Evolutionary conservation across 2,113 vertebrate species (phyloP).

Genomic region (Neotragus pygmaeus): DNA sequence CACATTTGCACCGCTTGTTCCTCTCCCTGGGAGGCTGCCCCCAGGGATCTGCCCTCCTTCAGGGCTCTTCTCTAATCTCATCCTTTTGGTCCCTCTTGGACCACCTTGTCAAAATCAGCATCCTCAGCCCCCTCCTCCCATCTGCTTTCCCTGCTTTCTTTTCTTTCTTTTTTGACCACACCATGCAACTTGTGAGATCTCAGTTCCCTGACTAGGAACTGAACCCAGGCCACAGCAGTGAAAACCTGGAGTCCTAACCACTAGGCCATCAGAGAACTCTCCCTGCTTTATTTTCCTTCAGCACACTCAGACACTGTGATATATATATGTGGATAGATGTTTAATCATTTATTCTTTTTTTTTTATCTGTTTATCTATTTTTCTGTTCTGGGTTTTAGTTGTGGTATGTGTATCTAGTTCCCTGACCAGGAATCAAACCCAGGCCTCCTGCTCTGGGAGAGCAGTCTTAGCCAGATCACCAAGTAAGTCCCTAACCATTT

Average conservation of each 20-base stretch:
- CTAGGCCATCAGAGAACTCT: neutral
- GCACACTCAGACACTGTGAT: neutral
- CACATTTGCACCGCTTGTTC: neutral
- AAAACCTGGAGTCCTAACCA: neutral
- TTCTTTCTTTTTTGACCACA: neutral
- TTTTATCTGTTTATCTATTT: neutral
- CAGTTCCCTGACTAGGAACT: neutral
- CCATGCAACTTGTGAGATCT: neutral
- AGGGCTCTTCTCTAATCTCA: neutral
- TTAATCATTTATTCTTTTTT: neutral
- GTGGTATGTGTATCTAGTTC: neutral
- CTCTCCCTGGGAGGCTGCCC: neutral
- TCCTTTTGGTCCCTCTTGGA: neutral
- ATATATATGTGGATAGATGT: too few relatives aligned
- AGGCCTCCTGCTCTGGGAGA: neutral
- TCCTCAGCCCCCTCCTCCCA: neutral
- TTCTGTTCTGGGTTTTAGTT: neutral
- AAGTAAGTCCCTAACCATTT: neutral
- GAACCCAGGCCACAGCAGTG: neutral
- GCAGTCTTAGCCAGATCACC: neutral
- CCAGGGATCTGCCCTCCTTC: too few relatives aligned
- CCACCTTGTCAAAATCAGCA: neutral
- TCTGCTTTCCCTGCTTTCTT: neutral
- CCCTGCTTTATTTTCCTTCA: neutral
- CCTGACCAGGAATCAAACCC: neutral